Base-by-base conservation (phyloP, 2,797 vertebrate genomes). In the Geotrypetes seraphini region DNA sequence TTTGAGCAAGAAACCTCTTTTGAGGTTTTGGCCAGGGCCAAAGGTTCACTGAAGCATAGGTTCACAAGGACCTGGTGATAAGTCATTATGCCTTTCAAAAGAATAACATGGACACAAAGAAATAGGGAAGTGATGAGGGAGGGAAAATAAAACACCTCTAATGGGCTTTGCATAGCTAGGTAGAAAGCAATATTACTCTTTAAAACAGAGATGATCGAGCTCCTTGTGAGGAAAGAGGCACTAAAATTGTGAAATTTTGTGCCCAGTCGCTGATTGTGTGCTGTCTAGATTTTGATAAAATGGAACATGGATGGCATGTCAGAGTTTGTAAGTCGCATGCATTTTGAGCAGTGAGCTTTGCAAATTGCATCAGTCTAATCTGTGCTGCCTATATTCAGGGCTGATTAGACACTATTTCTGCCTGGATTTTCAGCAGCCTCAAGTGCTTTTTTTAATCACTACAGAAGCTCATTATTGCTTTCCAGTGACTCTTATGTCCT, bases 371-470 rank as follows among this genome's bases (percentile, higher is more conserved):
- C 69, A 60, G 69, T 76, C 63, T 78, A 81, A 83, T 85, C 74
- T 83, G 69, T 59, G 76, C 77, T 75, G 82, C 73, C 78, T 75
- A 76, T 83, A 75, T 74, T 79, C 72, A 57, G 68, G 79, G 79
- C 80, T 92, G 89, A 92, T 92, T 91, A 90, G 80, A 77, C 73
- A 72, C 73, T 62, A 69, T 81, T 80, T 81, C 66, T 79, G 70
- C 77, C 74, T 72, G 65, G 64, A 73, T 73, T 83, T 81, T 76
- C 77, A 66, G 76, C 76, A 77, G 79, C 67, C 79, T 84, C 75
- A 78, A 84, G 83, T 79, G 80, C 65, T 81, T 78, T 73, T 34
- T 86, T 90, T 90, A 86, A 88, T 88, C 89, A 92, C 90, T 89
- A 85, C 78, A 89, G 69, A 50, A 55, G 70, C 81, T 82, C 76